Conservation (phyloP, 1,140 invertebrate genomes). For the Anastrepha ludens region DNA sequence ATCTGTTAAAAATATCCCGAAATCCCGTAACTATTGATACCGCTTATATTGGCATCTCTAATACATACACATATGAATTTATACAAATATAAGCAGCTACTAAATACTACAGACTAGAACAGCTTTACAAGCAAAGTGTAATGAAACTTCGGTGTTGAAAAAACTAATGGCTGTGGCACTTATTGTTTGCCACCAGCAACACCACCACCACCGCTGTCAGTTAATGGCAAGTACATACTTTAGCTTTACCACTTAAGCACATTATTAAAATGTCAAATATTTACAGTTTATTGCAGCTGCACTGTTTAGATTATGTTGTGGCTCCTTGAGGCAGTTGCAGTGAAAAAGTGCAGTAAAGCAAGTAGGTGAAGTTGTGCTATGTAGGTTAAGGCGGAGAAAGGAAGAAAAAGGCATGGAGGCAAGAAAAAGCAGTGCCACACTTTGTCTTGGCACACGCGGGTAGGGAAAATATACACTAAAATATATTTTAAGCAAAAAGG, state of each 20-base stretch:
- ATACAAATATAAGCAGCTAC: background rate
- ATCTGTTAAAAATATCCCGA: no score
- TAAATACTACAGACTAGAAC: background rate
- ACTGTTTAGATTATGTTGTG: constrained; percentile 59
- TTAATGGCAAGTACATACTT: constrained; percentile 60
- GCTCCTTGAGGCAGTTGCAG: background rate
- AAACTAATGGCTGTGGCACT: constrained; percentile 29
- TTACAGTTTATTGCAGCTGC: constrained; percentile 68
- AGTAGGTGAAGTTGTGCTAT: constrained; percentile 18
- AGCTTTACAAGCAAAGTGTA: background rate
- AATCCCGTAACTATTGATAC: no score
- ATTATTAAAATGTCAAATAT: constrained; percentile 69
- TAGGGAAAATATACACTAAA: constrained; percentile 13
- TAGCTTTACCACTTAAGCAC: constrained; percentile 56
- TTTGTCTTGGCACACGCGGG: background rate
- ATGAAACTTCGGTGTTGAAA: background rate
- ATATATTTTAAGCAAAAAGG: background rate
- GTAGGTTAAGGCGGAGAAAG: background rate
- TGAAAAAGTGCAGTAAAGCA: background rate
- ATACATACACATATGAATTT: no score
- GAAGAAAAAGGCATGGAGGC: background rate
- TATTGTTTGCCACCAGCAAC: constrained; percentile 3
- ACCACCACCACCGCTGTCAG: background rate
- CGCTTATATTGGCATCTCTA: no score
- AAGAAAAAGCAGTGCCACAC: background rate